Conservation (phyloP, 2,797 vertebrate genomes). For the Botia kubotai region DNA sequence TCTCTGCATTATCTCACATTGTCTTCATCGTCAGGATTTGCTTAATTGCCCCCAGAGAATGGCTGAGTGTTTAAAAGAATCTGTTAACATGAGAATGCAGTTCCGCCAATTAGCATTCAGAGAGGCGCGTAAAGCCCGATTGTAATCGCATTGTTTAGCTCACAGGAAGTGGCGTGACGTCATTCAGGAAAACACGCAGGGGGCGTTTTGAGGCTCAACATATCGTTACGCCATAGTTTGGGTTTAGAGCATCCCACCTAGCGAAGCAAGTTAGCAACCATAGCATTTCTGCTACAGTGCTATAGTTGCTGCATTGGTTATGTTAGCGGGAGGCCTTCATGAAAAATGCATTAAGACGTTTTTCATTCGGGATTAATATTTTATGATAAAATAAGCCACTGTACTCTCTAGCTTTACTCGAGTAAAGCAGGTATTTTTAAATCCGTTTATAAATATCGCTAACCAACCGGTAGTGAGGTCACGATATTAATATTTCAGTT, state of each 20-base stretch:
- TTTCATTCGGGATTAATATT: not conserved
- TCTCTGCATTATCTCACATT: not conserved
- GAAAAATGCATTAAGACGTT: too few species aligned
- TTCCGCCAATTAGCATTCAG: conserved; percentile 54
- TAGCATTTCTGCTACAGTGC: too few species aligned
- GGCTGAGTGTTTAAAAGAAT: conserved; percentile 46
- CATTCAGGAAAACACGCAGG: conserved; percentile 25
- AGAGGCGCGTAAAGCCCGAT: not conserved
- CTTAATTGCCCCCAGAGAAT: conserved; percentile 46
- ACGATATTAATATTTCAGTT: too few species aligned
- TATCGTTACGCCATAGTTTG: not conserved
- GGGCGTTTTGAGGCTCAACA: conserved; percentile 15
- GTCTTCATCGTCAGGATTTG: conserved; percentile 36
- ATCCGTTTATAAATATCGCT: too few species aligned
- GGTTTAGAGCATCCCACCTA: not conserved
- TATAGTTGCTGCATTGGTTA: not conserved
- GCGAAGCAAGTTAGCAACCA: too few species aligned
- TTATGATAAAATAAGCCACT: not conserved
- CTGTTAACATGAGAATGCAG: conserved; percentile 55
- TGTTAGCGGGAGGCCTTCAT: not conserved
- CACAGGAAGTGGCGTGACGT: conserved; percentile 33
- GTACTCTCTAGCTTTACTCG: not conserved
- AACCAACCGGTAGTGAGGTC: too few species aligned
- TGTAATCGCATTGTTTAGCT: conserved; percentile 32
- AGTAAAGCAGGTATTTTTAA: too few species aligned